Evolutionary conservation across 2,113 vertebrate genomes (phyloP), one percentile per base, ranked within the genome.

Genomic region (Hippoglossus stenolepis): DNA sequence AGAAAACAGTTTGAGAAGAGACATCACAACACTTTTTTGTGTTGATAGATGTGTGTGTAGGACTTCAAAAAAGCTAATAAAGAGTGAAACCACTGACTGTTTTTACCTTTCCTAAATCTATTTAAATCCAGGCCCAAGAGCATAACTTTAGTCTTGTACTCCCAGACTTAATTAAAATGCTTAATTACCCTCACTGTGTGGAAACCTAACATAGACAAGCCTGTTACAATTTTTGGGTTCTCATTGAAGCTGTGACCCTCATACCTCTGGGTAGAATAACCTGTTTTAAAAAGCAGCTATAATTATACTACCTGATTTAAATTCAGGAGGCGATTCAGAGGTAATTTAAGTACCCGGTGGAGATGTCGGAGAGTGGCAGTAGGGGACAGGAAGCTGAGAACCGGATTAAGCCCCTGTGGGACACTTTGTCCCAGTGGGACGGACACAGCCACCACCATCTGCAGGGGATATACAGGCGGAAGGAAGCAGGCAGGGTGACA

Each of bases 371-470:
- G 73, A 64, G 45, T 74, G 62, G 71, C 61, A 83, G 79, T 64
- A 77, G 69, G 75, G 77, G 77, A 81, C 70, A 79, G 85, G 85
- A 87, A 89, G 86, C 84, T 89, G 87, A 77, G 83, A 84, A 61
- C 69, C 5, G 28, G 76, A 87, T 83, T 87, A 87, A 77, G 73
- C 67, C 66, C 73, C 80, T 23, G 58, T 84, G 78, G 85, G 82
- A 84, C 84, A 80, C 71, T 13, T 40, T 73, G 88, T 85, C 78
- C 77, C 73, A 43, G 74, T 59, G 61, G 74, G 57, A 84, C 17
- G 3, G 65, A 74, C 75, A 83, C 70, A 83, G 75, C 51, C 28
- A 15, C 77, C 66, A 80, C 79, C 89, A 86, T 85, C 77, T 89
- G 82, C 43, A 71, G 53, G 65, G 78, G 79, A 86, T 40, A 47